These are phyloP conservation scores for Burhinus oedicnemus DNA, from an alignment of 2,113 vertebrate genomes.

Conservation along the genomic window DNA sequence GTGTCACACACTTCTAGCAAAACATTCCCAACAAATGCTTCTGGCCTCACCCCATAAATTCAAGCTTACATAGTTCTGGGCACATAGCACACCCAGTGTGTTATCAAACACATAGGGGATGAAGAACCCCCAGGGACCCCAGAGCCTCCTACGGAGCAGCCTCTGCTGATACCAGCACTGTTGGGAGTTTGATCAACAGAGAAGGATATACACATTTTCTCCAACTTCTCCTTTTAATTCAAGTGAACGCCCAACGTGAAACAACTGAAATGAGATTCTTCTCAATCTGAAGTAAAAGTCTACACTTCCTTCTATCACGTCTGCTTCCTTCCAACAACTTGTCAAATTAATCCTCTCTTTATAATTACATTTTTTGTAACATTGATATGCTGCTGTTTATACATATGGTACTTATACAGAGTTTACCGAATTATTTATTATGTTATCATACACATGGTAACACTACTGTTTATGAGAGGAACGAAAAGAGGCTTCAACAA, in stretches of 20 bases:
- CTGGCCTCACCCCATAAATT: neutral
- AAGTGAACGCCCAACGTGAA: accelerated
- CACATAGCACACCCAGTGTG: neutral
- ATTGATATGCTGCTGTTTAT: neutral
- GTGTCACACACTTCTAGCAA: neutral
- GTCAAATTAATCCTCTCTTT: neutral
- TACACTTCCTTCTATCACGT: neutral
- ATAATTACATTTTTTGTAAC: neutral
- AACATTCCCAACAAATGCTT: neutral
- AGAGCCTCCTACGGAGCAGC: accelerated
- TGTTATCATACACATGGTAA: neutral
- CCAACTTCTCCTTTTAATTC: neutral
- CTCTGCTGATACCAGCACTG: neutral
- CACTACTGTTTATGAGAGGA: neutral
- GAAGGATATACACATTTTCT: neutral
- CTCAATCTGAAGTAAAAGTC: neutral
- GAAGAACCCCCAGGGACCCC: neutral
- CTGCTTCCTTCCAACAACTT: neutral
- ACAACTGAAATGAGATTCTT: neutral
- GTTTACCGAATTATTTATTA: neutral
- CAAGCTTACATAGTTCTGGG: neutral
- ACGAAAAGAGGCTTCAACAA: neutral
- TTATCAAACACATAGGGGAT: neutral
- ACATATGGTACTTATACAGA: neutral
- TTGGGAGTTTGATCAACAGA: neutral